Base-by-base conservation (phyloP, 2,797 vertebrate genomes). In the Hippopotamyrus pictus region DNA sequence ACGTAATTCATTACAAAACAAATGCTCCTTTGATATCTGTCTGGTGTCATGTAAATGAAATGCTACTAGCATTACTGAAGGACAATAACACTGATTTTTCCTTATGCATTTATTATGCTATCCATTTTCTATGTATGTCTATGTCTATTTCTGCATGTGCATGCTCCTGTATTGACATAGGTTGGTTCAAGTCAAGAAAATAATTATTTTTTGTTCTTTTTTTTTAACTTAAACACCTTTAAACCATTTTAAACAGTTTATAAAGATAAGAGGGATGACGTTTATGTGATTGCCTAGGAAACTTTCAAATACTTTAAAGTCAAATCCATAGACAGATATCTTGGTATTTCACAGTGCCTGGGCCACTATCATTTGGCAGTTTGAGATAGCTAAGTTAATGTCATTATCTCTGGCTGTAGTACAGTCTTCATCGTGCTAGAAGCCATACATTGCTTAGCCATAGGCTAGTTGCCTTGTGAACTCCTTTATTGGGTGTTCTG, bases 391-490 rank as follows among this genome's bases (percentile, higher is more conserved):
- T 95, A 95, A 95, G 93, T 94, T 95, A 95, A 92, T 94, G 95
- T 95, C 94, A 95, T 96, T 96, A 96, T 96, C 95, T 95, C 93
- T 93, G 91, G 92, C 94, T 94, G 94, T 93, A 94, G 96, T 94
- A 93, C 92, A 92, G 94, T 95, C 94, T 95, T 93, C 92, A 93
- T 92, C 91, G 89, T 93, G 93, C 93, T 92, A 92, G 95, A 95
- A 94, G 91, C 93, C 93, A 94, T 95, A 96, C 95, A 96, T 96
- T 96, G 95, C 95, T 95, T 95, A 95, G 93, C 94, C 95, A 92
- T 95, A 93, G 93, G 94, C 91, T 92, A 92, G 94, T 94, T 94
- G 94, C 95, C 95, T 95, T 96, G 91, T 93, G 93, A 95, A 95
- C 94, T 96, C 93, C 94, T 94, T 93, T 92, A 92, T 95, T 93